These are phyloP conservation scores for Melanerpes formicivorus DNA, from an alignment of 2,113 vertebrate species.

Conservation along the genomic window DNA sequence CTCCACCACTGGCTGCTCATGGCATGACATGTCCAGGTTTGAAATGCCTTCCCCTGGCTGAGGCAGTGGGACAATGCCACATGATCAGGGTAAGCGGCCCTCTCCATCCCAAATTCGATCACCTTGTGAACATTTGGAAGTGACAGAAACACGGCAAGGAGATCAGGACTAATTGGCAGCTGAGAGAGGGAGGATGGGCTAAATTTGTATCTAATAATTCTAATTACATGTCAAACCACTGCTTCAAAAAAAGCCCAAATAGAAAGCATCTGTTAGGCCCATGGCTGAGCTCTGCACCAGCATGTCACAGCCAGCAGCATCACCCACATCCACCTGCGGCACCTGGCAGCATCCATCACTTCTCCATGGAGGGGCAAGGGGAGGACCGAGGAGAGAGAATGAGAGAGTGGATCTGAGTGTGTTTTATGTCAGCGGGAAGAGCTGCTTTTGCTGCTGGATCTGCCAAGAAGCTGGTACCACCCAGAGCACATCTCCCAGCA, in stretches of 20 bases:
- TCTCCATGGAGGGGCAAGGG: neutral
- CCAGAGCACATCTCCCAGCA: neutral
- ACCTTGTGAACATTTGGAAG: neutral
- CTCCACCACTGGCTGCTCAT: neutral
- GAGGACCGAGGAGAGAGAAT: fast-evolving
- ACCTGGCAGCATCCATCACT: fast-evolving
- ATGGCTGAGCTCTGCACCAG: fast-evolving
- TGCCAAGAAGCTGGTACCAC: neutral
- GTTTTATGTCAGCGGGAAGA: neutral
- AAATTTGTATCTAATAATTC: neutral
- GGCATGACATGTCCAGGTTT: neutral
- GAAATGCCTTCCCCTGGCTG: neutral
- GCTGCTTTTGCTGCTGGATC: neutral
- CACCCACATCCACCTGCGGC: fast-evolving
- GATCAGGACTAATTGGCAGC: neutral
- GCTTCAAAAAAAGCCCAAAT: neutral
- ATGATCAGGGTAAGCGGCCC: fast-evolving
- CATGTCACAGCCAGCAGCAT: fast-evolving
- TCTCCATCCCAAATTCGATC: neutral
- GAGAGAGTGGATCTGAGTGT: neutral
- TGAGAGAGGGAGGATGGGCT: neutral
- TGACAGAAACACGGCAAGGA: fast-evolving
- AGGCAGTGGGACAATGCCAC: fast-evolving
- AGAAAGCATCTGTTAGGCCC: neutral
- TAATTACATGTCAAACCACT: neutral